Evolutionary conservation across 2,888 invertebrate species (phyloP).

Genomic region (Heteropelma amictum): DNA sequence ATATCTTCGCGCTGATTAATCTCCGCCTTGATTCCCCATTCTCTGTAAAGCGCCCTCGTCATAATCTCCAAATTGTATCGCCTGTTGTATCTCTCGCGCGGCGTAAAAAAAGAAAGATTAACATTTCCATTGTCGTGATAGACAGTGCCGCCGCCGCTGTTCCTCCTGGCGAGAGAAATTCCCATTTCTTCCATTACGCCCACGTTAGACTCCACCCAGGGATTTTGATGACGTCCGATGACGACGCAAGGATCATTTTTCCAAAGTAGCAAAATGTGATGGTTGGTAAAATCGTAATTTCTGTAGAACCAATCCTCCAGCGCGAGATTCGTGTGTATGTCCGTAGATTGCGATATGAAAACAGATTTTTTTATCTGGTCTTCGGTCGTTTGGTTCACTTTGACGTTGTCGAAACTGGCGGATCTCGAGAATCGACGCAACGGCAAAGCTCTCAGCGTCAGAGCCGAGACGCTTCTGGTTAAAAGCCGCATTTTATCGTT

Average conservation of each 20-base stretch:
- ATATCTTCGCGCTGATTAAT: slow-evolving; percentile 94
- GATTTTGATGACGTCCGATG: slow-evolving; percentile 97
- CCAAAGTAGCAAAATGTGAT: slow-evolving; percentile 94
- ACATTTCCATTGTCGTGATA: slow-evolving; percentile 97
- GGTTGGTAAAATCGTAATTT: slow-evolving; percentile 89
- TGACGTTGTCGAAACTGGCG: slow-evolving; percentile 51
- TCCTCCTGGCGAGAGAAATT: slow-evolving; percentile 90
- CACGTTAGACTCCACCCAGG: slow-evolving; percentile 94
- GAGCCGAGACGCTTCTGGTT: slow-evolving; percentile 77
- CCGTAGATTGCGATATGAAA: slow-evolving; percentile 93
- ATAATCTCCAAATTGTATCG: slow-evolving; percentile 93
- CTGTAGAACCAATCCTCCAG: slow-evolving; percentile 97
- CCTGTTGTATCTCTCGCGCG: slow-evolving; percentile 89
- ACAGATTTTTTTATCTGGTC: slow-evolving; percentile 88
- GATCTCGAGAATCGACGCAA: slow-evolving; percentile 73
- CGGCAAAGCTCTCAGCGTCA: slow-evolving; percentile 76
- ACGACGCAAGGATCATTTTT: slow-evolving; percentile 96
- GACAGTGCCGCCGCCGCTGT: slow-evolving; percentile 97
- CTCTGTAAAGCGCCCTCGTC: slow-evolving; percentile 88
- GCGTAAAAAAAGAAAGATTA: slow-evolving; percentile 94
- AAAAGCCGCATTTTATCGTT: slow-evolving; percentile 78
- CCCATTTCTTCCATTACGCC: slow-evolving; percentile 83
- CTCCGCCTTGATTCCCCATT: slow-evolving; percentile 87
- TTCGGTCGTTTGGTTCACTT: slow-evolving; percentile 66
- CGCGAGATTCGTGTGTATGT: slow-evolving; percentile 95